These are phyloP conservation scores for Syngnathoides biaculeatus DNA, from an alignment of 2,113 vertebrate species.

Conservation along the genomic window DNA sequence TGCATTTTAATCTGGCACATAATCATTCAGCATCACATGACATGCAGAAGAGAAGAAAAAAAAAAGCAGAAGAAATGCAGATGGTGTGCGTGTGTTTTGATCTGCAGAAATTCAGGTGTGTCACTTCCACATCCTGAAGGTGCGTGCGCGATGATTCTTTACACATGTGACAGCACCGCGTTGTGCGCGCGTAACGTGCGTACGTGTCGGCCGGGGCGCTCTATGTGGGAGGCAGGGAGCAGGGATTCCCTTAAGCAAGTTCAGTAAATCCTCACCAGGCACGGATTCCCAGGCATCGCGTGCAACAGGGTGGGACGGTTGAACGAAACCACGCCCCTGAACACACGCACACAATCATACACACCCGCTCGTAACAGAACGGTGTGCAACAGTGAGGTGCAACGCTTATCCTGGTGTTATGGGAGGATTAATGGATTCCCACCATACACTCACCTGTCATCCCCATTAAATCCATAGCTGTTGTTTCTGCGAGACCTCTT, in stretches of 20 bases:
- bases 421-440: slow-evolving; percentile 61
- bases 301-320: slow-evolving; percentile 52
- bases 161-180: slow-evolving; percentile 18
- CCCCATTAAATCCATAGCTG: slow-evolving; percentile 46
- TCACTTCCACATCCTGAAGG: slow-evolving; percentile 25
- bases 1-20: slow-evolving; percentile 14
- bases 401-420: slow-evolving; percentile 31
- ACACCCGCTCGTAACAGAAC: slow-evolving; percentile 15
- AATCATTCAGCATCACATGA: slow-evolving; percentile 1
- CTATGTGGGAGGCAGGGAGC: slow-evolving; percentile 5
- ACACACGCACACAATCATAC: slow-evolving; percentile 8
- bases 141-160: neutral
- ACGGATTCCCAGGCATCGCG: slow-evolving; percentile 56
- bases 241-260: slow-evolving; percentile 67
- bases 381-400: slow-evolving; percentile 21
- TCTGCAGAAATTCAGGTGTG: slow-evolving; percentile 43
- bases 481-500: slow-evolving; percentile 47
- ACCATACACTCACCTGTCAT: slow-evolving; percentile 67
- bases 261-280: slow-evolving; percentile 62
- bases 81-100: slow-evolving; percentile 20
- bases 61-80: neutral
- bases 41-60: neutral
- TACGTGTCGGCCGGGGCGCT: slow-evolving; percentile 3
- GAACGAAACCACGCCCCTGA: slow-evolving; percentile 32
- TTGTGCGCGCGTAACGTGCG: neutral